Evolutionary conservation across 2,888 invertebrate species (phyloP).

Genomic region (Trichopria drosophilae): DNA sequence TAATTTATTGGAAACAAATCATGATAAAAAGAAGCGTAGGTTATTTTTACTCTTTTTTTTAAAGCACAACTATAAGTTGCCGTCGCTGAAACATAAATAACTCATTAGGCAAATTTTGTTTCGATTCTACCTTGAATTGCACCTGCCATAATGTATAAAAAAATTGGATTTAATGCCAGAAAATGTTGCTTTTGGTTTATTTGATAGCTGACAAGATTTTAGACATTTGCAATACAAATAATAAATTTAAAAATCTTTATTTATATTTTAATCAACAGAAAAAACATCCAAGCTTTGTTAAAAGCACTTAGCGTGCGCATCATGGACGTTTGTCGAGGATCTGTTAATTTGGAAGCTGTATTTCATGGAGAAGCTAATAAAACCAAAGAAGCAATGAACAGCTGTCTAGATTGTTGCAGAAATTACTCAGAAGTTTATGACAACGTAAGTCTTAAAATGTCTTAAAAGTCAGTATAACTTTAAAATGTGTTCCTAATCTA

Average conservation of each 20-base stretch:
- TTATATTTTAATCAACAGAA: slow-evolving; percentile 28
- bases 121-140: too few species aligned
- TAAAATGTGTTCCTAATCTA: not conserved
- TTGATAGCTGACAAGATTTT: too few species aligned
- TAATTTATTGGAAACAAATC: slow-evolving; percentile 4
- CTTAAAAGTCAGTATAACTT: not conserved
- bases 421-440: slow-evolving; percentile 60
- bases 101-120: too few species aligned
- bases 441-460: slow-evolving; percentile 31
- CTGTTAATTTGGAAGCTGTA: slow-evolving; percentile 59
- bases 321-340: slow-evolving; percentile 59
- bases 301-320: slow-evolving; percentile 62
- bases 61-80: too few species aligned
- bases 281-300: slow-evolving; percentile 54
- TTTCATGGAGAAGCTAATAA: slow-evolving; percentile 59
- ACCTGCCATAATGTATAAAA: too few species aligned
- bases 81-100: too few species aligned
- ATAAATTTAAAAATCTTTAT: not conserved
- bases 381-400: slow-evolving; percentile 58
- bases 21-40: too few species aligned
- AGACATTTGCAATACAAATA: too few species aligned
- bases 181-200: too few species aligned
- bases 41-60: too few species aligned
- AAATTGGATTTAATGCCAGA: too few species aligned
- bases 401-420: slow-evolving; percentile 60